A percentile compares a stretch with the other conserved stretches of the same genome.
These are phyloP conservation scores for Synergus gifuensis DNA, from an alignment of 2,888 invertebrate species.

Conservation along the genomic window DNA sequence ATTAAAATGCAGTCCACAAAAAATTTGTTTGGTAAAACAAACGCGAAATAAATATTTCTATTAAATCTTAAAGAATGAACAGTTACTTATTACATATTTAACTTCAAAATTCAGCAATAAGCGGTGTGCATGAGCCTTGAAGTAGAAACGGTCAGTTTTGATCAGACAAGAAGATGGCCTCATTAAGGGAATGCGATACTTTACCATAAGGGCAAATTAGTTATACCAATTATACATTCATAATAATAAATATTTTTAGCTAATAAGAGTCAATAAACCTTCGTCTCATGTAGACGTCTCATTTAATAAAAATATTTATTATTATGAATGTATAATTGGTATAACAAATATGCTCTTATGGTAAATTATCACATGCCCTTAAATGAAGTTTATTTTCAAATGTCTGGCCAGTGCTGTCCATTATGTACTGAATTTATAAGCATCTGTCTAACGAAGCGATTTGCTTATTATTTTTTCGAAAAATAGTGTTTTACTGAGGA, in stretches of 20 bases:
- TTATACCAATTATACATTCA: no score
- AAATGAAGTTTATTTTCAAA: slow-evolving; percentile 8
- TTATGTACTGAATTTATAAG: slow-evolving; percentile 31
- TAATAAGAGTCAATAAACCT: no score
- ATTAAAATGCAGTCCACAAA: background rate
- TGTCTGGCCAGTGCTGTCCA: slow-evolving; percentile 14
- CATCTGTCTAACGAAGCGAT: background rate
- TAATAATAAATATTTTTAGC: no score
- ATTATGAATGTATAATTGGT: no score
- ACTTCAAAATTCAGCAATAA: background rate
- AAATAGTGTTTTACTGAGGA: background rate
- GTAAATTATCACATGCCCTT: no score
- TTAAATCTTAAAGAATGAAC: no score
- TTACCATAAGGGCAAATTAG: no score
- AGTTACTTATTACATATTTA: no score
- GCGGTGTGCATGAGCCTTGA: background rate
- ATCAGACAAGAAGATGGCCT: background rate
- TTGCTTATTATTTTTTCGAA: background rate
- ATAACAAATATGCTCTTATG: no score
- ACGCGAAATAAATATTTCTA: background rate
- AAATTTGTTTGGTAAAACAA: background rate
- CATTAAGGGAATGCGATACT: no score
- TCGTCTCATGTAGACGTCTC: no score
- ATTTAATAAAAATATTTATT: no score
- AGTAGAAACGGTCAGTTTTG: background rate